phyloP scores from a whole-genome alignment of 2,888 invertebrate genomes.

The Acrobasis suavella region DNA sequence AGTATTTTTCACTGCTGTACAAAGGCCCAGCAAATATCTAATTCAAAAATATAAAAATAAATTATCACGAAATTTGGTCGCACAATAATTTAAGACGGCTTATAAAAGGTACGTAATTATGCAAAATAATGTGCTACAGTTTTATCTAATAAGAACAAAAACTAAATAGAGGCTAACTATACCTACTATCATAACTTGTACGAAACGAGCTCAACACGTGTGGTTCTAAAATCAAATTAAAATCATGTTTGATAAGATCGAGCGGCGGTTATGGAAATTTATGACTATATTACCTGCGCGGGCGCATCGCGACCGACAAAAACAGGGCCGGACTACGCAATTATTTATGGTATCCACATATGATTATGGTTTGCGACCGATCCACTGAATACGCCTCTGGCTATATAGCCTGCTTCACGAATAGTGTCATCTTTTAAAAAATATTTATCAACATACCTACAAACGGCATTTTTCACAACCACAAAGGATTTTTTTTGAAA shows the following conservation, averaged over 20 bases:
- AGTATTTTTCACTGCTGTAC: too few relatives aligned
- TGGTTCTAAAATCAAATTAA: conserved; percentile 82
- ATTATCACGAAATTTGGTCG: too few relatives aligned
- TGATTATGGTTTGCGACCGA: conserved; percentile 79
- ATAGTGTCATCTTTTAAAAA: conserved; percentile 35
- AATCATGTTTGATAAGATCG: conserved; percentile 83
- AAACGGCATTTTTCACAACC: not conserved
- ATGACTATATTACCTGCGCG: conserved; percentile 82
- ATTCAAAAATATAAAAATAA: too few relatives aligned
- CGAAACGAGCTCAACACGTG: conserved; percentile 76
- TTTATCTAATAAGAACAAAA: not conserved
- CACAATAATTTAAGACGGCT: too few relatives aligned
- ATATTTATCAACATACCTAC: not conserved
- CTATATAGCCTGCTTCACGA: conserved; percentile 47
- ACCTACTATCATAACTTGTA: conserved; percentile 73
- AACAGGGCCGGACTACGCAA: conserved; percentile 73
- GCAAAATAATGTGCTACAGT: too few relatives aligned
- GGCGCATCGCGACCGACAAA: conserved; percentile 74
- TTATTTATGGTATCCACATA: conserved; percentile 79
- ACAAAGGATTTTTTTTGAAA: not conserved
- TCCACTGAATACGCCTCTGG: conserved; percentile 71
- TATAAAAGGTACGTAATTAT: too few relatives aligned
- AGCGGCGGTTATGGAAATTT: conserved; percentile 83
- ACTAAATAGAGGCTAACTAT: conserved; percentile 35
- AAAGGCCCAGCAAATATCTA: too few relatives aligned